Evolutionary conservation across 1,140 invertebrate genomes (phyloP).

Genomic region (Halictus rubicundus): DNA sequence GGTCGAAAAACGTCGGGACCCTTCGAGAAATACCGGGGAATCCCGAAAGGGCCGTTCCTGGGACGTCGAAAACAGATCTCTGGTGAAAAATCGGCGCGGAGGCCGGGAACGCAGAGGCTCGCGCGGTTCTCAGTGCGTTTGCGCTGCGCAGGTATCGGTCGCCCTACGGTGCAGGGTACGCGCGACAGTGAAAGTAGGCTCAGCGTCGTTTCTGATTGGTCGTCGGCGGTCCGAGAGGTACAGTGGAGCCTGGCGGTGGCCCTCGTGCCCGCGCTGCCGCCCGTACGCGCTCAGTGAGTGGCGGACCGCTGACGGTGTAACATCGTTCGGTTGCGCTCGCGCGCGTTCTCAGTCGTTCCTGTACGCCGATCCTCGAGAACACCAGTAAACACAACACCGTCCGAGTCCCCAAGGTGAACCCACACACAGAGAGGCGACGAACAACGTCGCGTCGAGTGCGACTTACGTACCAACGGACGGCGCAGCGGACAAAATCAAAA

Average conservation of each 20-base stretch:
- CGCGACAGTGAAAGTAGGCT: constrained; percentile 73
- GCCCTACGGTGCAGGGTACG: constrained; percentile 60
- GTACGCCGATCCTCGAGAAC: too few species aligned
- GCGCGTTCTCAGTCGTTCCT: not conserved
- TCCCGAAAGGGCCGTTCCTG: too few species aligned
- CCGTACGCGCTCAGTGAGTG: constrained; percentile 66
- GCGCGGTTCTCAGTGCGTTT: not conserved
- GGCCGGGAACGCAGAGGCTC: not conserved
- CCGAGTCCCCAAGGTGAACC: too few species aligned
- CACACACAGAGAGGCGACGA: too few species aligned
- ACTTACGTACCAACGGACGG: too few species aligned
- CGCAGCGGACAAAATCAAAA: too few species aligned
- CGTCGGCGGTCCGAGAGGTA: constrained; percentile 23
- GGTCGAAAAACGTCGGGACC: too few species aligned
- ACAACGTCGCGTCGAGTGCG: too few species aligned
- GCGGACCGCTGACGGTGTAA: constrained; percentile 58
- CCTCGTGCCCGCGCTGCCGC: constrained; percentile 44
- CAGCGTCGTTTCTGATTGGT: constrained; percentile 30
- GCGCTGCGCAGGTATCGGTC: constrained; percentile 36
- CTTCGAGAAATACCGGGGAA: too few species aligned
- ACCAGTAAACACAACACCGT: too few species aligned
- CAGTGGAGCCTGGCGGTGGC: constrained; percentile 43
- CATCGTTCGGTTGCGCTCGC: not conserved
- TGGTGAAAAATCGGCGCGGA: too few species aligned
- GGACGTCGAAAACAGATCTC: too few species aligned